Evolutionary conservation across 2,888 invertebrate species (phyloP).

Genomic region (Phytoseiulus persimilis): DNA sequence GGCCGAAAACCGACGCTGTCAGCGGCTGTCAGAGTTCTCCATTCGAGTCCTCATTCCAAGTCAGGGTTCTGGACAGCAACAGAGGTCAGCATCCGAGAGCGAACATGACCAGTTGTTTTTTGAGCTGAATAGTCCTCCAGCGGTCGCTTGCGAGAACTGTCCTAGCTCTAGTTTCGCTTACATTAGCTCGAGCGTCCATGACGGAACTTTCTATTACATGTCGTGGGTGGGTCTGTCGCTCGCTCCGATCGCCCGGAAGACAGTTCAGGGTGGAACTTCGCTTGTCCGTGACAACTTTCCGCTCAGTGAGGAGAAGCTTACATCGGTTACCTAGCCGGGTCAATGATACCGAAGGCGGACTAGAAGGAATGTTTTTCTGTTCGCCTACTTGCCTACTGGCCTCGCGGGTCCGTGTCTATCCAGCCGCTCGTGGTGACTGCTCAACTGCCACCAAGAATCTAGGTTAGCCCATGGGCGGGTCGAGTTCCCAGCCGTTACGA

Average conservation of each 20-base stretch:
- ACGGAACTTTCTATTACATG: background rate
- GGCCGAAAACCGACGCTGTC: no score
- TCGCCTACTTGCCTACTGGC: background rate
- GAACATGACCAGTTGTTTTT: no score
- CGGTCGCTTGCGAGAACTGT: no score
- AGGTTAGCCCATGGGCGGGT: constrained; percentile 5
- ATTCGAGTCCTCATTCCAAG: no score
- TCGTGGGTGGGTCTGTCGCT: background rate
- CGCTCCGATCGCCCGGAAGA: background rate
- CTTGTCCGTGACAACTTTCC: background rate
- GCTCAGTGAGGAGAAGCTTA: background rate
- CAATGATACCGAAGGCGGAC: background rate
- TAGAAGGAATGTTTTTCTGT: background rate
- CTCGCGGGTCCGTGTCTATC: background rate
- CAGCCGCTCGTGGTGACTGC: background rate
- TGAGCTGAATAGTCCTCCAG: no score
- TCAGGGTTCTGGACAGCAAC: no score
- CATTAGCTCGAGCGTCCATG: background rate
- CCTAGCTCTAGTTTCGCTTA: background rate
- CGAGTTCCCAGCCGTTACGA: background rate
- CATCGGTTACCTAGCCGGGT: background rate
- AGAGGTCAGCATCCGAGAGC: no score
- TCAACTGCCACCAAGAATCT: background rate
- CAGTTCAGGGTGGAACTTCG: background rate
- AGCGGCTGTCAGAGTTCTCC: no score